Percentiles rank a stretch among this genome's conserved stretches.
These are phyloP conservation scores for Argyrosomus regius DNA, from an alignment of 2,797 vertebrate species.

Conservation along the genomic window DNA sequence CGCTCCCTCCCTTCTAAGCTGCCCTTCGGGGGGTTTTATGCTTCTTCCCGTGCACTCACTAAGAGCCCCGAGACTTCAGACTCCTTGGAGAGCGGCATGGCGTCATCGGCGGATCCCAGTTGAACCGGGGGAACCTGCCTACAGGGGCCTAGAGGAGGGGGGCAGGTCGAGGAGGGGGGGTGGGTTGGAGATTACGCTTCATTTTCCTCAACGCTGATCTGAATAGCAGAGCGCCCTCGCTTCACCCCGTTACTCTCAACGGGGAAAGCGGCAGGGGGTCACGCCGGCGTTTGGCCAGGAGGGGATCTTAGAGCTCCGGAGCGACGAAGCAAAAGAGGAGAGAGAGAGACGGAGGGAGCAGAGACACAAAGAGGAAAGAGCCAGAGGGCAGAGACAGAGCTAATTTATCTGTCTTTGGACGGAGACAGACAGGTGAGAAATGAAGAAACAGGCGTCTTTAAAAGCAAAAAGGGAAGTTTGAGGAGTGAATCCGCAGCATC, in stretches of 20 bases:
- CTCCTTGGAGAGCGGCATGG: conserved; percentile 71
- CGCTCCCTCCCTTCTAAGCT: conserved; percentile 57
- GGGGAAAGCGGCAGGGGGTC: conserved; percentile 56
- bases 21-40: conserved; percentile 62
- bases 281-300: conserved; percentile 60
- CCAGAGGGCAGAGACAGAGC: conserved; percentile 51
- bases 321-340: conserved; percentile 21
- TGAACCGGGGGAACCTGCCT: conserved; percentile 61
- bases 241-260: conserved; percentile 58
- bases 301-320: conserved; percentile 56
- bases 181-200: conserved; percentile 42
- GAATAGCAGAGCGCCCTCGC: conserved; percentile 46
- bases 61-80: conserved; percentile 62
- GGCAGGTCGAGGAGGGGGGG: neutral
- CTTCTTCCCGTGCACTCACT: conserved; percentile 47
- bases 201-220: conserved; percentile 66
- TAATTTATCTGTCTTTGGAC: conserved; percentile 49
- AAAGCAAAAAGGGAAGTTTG: neutral
- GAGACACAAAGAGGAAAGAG: conserved; percentile 59
- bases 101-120: conserved; percentile 51
- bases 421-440: conserved; percentile 37
- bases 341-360: conserved; percentile 32
- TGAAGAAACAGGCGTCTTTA: conserved; percentile 8
- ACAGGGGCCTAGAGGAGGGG: conserved; percentile 47
- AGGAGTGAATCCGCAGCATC: conserved; percentile 4